Percentiles rank a stretch among this genome's conserved stretches.
These are phyloP conservation scores for Sebastes elongatus DNA, from an alignment of 2,797 vertebrate species.

Conservation along the genomic window DNA sequence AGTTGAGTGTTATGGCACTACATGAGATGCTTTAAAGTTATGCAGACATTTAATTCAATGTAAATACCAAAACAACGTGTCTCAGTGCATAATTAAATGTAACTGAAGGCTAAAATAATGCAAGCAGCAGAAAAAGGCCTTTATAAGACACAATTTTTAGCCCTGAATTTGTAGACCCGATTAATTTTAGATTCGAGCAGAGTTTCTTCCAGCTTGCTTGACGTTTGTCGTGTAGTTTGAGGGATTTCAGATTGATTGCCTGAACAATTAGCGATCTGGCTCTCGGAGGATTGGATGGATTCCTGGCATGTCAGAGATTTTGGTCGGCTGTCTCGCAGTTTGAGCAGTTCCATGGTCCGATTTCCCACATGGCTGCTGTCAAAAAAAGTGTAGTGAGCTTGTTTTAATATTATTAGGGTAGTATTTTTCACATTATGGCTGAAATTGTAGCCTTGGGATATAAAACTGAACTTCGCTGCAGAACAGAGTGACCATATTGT, in stretches of 20 bases:
- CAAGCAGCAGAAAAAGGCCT: background rate
- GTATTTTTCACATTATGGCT: background rate
- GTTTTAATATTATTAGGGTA: background rate
- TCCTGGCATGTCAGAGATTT: background rate
- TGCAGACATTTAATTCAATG: background rate
- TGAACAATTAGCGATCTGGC: background rate
- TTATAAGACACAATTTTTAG: background rate
- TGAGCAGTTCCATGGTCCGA: background rate
- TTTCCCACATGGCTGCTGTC: background rate
- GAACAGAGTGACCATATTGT: background rate
- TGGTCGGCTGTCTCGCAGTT: background rate
- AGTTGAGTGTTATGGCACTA: background rate
- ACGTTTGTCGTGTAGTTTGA: background rate
- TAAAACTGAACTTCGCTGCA: background rate
- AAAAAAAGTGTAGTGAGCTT: background rate
- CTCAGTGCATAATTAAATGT: background rate
- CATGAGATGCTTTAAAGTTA: background rate
- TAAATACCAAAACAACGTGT: background rate
- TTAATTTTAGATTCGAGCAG: background rate
- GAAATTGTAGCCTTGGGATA: background rate
- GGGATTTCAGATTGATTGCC: background rate
- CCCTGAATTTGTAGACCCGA: background rate
- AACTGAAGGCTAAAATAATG: background rate
- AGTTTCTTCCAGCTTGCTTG: background rate
- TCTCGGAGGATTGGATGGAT: background rate